These are phyloP conservation scores for Glossosoma conforme DNA, from an alignment of 1,140 invertebrate species.

Conservation along the genomic window DNA sequence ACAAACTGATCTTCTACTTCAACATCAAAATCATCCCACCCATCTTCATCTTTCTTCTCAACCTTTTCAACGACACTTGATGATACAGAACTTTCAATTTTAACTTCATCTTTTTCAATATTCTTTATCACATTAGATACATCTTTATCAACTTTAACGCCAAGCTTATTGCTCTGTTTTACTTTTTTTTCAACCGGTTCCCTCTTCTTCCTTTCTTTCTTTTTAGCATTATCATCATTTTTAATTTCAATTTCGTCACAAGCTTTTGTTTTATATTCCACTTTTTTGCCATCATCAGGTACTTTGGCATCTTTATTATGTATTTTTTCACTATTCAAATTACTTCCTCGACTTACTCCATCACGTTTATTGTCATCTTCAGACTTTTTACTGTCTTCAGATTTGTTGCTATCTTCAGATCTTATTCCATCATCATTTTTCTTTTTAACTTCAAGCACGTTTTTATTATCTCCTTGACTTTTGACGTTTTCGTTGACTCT, in stretches of 20 bases:
- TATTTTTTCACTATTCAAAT: too few relatives aligned
- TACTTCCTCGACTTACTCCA: too few relatives aligned
- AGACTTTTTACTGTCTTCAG: too few relatives aligned
- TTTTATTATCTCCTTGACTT: too few relatives aligned
- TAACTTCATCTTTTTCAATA: neutral
- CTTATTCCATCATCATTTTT: neutral
- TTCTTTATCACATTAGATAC: neutral
- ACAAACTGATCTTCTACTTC: too few relatives aligned
- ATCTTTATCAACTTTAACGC: constrained; percentile 13
- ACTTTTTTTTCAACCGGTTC: constrained; percentile 12
- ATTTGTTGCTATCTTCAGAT: neutral
- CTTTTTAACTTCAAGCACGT: too few relatives aligned
- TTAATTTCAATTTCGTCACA: neutral
- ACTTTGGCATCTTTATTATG: too few relatives aligned
- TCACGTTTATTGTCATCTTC: too few relatives aligned
- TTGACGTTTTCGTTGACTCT: too few relatives aligned
- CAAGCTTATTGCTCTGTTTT: constrained; percentile 14
- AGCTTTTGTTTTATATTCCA: constrained; percentile 4
- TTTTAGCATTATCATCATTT: constrained; percentile 5
- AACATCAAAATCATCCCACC: constrained; percentile 56
- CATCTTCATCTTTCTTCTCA: constrained; percentile 33
- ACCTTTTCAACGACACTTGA: too few relatives aligned
- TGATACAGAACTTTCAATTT: too few relatives aligned
- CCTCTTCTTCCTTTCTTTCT: constrained; percentile 11
- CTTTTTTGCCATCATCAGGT: constrained; percentile 2